Conservation (phyloP, 2,888 invertebrate species). For the Spisula subtruncata region DNA sequence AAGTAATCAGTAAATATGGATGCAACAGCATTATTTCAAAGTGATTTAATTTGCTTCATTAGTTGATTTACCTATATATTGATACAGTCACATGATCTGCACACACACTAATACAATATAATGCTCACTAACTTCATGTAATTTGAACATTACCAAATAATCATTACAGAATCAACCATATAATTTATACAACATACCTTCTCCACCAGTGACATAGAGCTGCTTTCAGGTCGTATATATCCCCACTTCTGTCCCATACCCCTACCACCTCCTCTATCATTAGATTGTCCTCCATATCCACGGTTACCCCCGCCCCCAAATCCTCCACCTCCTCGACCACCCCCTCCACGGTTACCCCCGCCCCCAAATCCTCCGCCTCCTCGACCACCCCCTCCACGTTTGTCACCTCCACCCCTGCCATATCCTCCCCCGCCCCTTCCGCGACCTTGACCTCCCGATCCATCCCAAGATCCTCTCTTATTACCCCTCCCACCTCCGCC, state of each 20-base stretch:
- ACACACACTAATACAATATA: too few species aligned
- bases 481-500: conserved; percentile 71
- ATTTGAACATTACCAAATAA: too few species aligned
- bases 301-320: conserved; percentile 33
- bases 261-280: neutral
- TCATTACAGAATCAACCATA: neutral
- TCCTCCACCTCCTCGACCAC: conserved; percentile 35
- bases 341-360: conserved; percentile 38
- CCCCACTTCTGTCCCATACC: neutral
- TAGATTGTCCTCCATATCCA: conserved; percentile 63
- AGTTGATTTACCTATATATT: too few species aligned
- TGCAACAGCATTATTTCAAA: too few species aligned
- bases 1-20: too few species aligned
- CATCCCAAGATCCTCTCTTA: conserved; percentile 76
- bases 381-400: neutral
- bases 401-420: conserved; percentile 19
- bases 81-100: too few species aligned
- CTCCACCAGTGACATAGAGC: conserved; percentile 42
- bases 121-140: too few species aligned
- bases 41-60: too few species aligned
- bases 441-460: neutral
- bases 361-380: conserved; percentile 67
- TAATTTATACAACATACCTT: conserved; percentile 42
- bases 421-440: conserved; percentile 25
- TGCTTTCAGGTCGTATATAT: conserved; percentile 35